Base-by-base conservation (phyloP, 2,797 vertebrate species). In the Delichon dasypus region DNA sequence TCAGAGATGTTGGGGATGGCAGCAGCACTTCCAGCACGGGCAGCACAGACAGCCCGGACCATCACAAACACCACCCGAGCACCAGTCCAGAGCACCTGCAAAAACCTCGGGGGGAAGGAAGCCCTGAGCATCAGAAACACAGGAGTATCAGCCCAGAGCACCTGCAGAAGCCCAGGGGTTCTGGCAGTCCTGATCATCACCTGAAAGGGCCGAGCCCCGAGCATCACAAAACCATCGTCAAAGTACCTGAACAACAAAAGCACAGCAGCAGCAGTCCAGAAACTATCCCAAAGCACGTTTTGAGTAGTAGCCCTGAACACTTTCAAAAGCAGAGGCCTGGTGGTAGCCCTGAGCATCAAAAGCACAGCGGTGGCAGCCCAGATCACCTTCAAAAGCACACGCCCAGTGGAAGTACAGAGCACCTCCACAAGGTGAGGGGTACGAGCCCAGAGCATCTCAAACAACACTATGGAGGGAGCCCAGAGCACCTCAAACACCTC, bases 1-100 rank as follows among this genome's bases (percentile, higher is more conserved):
- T 98, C 61, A 98, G 99, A 64, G 99, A 99, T 11, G 98, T 99
- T 1, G 99, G 99, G 0, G 99, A 99, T 7, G 99, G 99, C 47
- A 99, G 99, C 90, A 99, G 99, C 91, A 99, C 99, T 47, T 99
- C 99, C 60, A 99, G 99, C 47, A 97, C 98, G 0, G 99, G 99
- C 51, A 99, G 99, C 96, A 99, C 98, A 0, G 99, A 99, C 91
- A 99, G 98, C 94, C 98, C 99, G 0, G 99, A 99, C 86, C 99
- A 99, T 88, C 98, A 98, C 62, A 98, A 98, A 85, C 97, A 98
- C 42, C 97, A 98, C 3, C 92, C 97, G 0, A 96, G 94, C 17
- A 95, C 97, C 94, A 98, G 98, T 95, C 97, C 98, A 4, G 99
- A 99, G 85, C 99, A 98, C 75, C 98, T 98, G 88, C 98, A 98